phyloP scores from a whole-genome alignment of 2,113 vertebrate genomes.

The Etheostoma spectabile region DNA sequence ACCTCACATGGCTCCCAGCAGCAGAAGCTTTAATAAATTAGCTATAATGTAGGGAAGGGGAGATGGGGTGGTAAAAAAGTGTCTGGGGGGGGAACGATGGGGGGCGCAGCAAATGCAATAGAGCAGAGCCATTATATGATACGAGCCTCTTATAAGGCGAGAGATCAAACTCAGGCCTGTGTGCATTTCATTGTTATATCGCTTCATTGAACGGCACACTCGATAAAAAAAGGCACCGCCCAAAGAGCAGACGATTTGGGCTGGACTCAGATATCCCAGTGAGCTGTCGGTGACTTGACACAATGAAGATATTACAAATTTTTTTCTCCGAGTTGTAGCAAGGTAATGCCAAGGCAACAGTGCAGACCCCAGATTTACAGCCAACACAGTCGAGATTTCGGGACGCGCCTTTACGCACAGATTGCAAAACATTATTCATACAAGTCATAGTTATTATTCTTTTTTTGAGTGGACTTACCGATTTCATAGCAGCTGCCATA shows the following conservation, averaged over 20 bases:
- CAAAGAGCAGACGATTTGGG: slow-evolving; percentile 72
- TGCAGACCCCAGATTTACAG: neutral
- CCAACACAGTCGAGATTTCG: slow-evolving; percentile 2
- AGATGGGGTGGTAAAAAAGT: slow-evolving; percentile 6
- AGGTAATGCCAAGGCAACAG: slow-evolving; percentile 3
- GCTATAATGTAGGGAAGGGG: slow-evolving; percentile 50
- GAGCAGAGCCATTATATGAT: slow-evolving; percentile 42
- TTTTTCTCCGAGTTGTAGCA: neutral
- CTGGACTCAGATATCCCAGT: neutral
- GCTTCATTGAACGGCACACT: slow-evolving; percentile 46
- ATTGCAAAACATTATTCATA: slow-evolving; percentile 6
- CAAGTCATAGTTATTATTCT: neutral
- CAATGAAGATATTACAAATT: neutral
- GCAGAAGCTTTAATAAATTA: slow-evolving; percentile 50
- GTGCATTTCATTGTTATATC: slow-evolving; percentile 59
- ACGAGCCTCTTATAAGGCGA: slow-evolving; percentile 8
- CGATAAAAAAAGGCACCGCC: slow-evolving; percentile 84
- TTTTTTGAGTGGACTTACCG: slow-evolving; percentile 87
- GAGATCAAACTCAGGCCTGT: slow-evolving; percentile 46
- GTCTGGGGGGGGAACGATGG: too few relatives aligned
- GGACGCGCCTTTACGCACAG: slow-evolving; percentile 25
- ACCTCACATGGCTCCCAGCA: slow-evolving; percentile 68
- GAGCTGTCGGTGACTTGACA: slow-evolving; percentile 13
- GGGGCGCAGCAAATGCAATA: slow-evolving; percentile 35
- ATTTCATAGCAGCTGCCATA: slow-evolving; percentile 99